phyloP scores from a whole-genome alignment of 2,888 invertebrate species.

The Hecatera dysodea region DNA sequence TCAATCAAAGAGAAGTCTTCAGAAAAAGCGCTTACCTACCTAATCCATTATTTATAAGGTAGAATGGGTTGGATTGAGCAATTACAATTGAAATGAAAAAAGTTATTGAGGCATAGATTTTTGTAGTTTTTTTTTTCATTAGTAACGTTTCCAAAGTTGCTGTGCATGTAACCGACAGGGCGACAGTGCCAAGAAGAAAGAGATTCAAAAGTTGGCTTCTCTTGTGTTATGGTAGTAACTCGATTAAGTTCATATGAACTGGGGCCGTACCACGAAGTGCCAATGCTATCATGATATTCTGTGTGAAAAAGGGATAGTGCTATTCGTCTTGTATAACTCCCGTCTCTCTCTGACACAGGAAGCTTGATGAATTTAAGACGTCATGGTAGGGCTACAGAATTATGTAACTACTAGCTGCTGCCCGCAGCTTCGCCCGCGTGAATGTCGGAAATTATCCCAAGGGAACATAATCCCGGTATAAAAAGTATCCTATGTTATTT shows the following conservation, averaged over 20 bases:
- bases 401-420: no score
- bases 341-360: no score
- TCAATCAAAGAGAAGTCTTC: not conserved
- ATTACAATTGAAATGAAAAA: slow-evolving; percentile 2
- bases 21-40: not conserved
- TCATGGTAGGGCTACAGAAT: no score
- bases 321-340: no score
- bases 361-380: no score
- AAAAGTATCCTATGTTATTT: no score
- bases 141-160: not conserved
- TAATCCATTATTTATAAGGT: not conserved
- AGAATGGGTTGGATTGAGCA: not conserved
- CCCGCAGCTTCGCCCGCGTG: no score
- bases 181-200: not conserved
- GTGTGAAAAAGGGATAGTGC: no score
- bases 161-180: not conserved
- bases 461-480: no score
- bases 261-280: no score
- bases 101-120: not conserved
- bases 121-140: not conserved
- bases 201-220: not conserved
- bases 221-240: not conserved
- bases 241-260: slow-evolving; percentile 3
- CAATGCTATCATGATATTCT: no score
- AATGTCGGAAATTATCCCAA: no score